These are phyloP conservation scores for Mythimna impura DNA, from an alignment of 2,888 invertebrate species.

Conservation along the genomic window DNA sequence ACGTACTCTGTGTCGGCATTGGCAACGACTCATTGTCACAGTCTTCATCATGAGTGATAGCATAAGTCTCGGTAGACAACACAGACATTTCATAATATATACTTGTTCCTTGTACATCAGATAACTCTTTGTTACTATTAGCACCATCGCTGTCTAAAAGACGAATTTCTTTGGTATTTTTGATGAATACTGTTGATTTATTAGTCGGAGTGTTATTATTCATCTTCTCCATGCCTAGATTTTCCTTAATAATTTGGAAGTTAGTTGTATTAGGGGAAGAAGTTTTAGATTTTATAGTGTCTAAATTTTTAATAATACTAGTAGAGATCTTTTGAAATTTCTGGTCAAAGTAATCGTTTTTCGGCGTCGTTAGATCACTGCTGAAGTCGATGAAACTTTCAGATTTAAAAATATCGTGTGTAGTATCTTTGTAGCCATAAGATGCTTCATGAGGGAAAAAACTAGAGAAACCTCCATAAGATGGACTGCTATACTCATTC, in stretches of 20 bases:
- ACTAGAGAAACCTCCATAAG: conserved; percentile 80
- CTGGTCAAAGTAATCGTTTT: conserved; percentile 88
- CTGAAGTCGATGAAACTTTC: conserved; percentile 83
- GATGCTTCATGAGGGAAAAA: conserved; percentile 78
- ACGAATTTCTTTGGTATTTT: conserved; percentile 89
- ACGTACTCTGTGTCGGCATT: conserved; percentile 76
- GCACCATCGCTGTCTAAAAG: conserved; percentile 85
- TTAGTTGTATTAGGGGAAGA: conserved; percentile 77
- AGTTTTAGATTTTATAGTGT: conserved; percentile 77
- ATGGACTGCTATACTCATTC: conserved; percentile 77
- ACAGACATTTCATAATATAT: conserved; percentile 89
- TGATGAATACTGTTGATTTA: conserved; percentile 87
- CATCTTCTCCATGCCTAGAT: conserved; percentile 83
- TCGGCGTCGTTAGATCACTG: conserved; percentile 88
- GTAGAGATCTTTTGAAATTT: conserved; percentile 88
- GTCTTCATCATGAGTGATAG: conserved; percentile 83
- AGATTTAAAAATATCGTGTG: conserved; percentile 79
- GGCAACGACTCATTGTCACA: conserved; percentile 83
- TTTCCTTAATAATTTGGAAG: conserved; percentile 77
- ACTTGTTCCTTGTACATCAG: conserved; percentile 88
- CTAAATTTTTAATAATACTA: conserved; percentile 89
- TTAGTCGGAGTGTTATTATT: conserved; percentile 86
- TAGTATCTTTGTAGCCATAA: conserved; percentile 73
- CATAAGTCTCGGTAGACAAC: conserved; percentile 86
- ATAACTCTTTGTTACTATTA: conserved; percentile 82